phyloP scores from a whole-genome alignment of 2,888 invertebrate genomes.

The Trachelus troglodyta region DNA sequence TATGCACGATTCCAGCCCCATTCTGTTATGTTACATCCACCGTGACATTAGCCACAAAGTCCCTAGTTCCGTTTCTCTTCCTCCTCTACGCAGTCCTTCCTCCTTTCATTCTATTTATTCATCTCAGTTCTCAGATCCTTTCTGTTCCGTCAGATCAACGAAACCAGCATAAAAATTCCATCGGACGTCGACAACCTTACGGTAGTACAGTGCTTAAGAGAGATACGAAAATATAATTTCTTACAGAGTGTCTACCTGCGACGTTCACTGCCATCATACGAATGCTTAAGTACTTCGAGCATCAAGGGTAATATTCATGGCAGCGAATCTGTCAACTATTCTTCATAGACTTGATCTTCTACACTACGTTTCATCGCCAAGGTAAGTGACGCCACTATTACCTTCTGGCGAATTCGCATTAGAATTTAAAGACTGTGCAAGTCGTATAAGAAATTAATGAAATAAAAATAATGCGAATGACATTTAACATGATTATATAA shows the following conservation, averaged over 20 bases:
- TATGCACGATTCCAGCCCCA: conserved; percentile 26
- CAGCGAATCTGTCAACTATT: background rate
- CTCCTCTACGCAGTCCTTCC: background rate
- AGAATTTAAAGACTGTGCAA: background rate
- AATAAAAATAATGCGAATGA: too few relatives aligned
- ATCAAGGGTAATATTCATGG: too few relatives aligned
- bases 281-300: too few relatives aligned
- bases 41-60: conserved; percentile 10
- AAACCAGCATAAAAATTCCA: too few relatives aligned
- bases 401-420: background rate
- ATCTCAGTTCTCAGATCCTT: background rate
- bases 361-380: background rate
- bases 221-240: background rate
- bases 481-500: background rate
- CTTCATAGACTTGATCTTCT: background rate
- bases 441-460: too few relatives aligned
- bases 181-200: too few relatives aligned
- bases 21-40: background rate
- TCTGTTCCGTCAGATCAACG: background rate
- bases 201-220: background rate
- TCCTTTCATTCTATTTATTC: background rate
- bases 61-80: background rate
- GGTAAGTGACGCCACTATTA: background rate
- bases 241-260: too few relatives aligned
- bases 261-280: too few relatives aligned